phyloP scores from a whole-genome alignment of 1,140 invertebrate genomes.

The Drosophila seguyi region DNA sequence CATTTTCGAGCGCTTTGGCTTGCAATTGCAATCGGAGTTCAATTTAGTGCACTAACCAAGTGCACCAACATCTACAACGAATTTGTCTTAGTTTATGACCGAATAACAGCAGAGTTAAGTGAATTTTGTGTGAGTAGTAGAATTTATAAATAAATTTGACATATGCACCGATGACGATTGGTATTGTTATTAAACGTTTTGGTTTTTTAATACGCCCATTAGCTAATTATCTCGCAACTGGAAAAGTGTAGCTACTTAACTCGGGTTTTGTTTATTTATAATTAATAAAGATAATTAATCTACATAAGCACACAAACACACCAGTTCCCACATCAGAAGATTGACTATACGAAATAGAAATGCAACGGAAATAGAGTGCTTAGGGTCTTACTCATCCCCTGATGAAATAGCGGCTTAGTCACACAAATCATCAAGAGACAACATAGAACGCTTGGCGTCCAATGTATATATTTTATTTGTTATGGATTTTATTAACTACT shows the following conservation, averaged over 20 bases:
- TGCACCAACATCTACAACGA: constrained; percentile 25
- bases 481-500: neutral
- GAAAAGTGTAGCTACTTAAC: neutral
- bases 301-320: neutral
- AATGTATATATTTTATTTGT: neutral
- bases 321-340: neutral
- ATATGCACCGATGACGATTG: neutral
- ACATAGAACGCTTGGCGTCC: neutral
- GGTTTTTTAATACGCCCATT: neutral
- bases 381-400: constrained; percentile 14
- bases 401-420: constrained; percentile 5
- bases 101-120: neutral
- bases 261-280: neutral
- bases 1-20: constrained; percentile 48
- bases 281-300: neutral
- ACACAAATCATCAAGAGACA: constrained; percentile 1
- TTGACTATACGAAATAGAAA: neutral
- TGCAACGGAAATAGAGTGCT: neutral
- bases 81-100: constrained; percentile 7
- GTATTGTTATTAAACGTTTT: neutral
- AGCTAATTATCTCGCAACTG: neutral
- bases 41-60: neutral
- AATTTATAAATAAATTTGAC: constrained; percentile 4
- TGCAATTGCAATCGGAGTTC: constrained; percentile 8
- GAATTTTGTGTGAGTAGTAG: neutral